A percentile compares a stretch with the other conserved stretches of the same genome.
Evolutionary conservation across 2,113 vertebrate species (phyloP).

Genomic region (Cyanistes caeruleus): DNA sequence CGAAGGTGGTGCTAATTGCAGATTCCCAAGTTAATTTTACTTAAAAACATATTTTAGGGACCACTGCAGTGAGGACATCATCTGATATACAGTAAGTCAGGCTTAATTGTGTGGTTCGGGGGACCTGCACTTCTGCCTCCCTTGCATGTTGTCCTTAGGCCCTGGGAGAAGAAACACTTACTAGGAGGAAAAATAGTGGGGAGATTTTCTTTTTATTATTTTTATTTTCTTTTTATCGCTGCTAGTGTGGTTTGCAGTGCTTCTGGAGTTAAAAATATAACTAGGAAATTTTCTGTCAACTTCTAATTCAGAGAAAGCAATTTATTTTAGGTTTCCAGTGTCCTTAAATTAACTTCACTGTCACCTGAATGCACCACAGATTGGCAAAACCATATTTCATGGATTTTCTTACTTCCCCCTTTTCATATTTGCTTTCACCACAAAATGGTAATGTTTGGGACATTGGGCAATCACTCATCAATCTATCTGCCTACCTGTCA

Average conservation of each 20-base stretch:
- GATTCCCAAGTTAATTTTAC: slow-evolving; percentile 49
- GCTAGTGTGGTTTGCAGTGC: background rate
- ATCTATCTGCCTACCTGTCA: slow-evolving; percentile 58
- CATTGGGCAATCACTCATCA: slow-evolving; percentile 9
- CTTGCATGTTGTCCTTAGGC: background rate
- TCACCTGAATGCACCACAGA: background rate
- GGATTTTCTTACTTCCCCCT: background rate
- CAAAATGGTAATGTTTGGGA: slow-evolving; percentile 15
- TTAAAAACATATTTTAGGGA: slow-evolving; percentile 44
- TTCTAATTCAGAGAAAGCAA: background rate
- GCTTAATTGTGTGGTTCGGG: background rate
- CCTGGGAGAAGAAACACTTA: background rate
- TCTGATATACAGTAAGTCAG: background rate
- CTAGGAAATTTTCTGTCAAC: background rate
- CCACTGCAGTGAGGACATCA: slow-evolving; percentile 6
- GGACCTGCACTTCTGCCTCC: background rate
- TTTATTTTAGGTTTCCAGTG: background rate
- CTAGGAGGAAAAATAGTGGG: background rate
- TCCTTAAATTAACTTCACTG: background rate
- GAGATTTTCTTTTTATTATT: background rate
- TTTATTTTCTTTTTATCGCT: background rate
- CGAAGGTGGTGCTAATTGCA: slow-evolving; percentile 44
- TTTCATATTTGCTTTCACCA: slow-evolving; percentile 30
- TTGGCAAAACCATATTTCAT: background rate
- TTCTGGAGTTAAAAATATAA: background rate